Evolutionary conservation across 2,888 invertebrate species (phyloP), one percentile per base, ranked within the genome.

Genomic region (Drosophila percnosoma): DNA sequence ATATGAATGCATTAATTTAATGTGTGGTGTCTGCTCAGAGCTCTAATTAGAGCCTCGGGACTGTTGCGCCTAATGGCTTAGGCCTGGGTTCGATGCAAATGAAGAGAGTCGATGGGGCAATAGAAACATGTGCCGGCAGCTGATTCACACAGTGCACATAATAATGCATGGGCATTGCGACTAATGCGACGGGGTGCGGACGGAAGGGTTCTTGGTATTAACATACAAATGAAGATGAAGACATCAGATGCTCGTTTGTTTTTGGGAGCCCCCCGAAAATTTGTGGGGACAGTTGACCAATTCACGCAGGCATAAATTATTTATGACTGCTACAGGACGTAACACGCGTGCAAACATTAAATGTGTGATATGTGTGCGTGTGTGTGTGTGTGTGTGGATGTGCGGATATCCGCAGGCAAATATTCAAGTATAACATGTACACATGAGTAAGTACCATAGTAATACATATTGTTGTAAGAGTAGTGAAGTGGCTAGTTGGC

Each of bases 241-340:
- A 80, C 77, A 78, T 80, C 52, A 65, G 68, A 51, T 62, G 77
- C 40, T 66, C 48, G 38, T 58, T 71, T 65, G 65, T 59, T 73
- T 59, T 69, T 60, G 58, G 29, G 67, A 60, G 49, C 24, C 29
- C 34, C 42, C 42, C 11, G 11, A 36, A 49, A 66, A 53, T 34
- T 53, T 55, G 51, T 55, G 57, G 55, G 21, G 66, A 55, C 67
- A 71, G 78, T 90, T 86, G 85, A 86, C 85, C 85, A 86, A 90
- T 86, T 89, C 84, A 82, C 80, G 78, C 70, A 75, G 78, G 74
- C 87, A 87, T 87, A 89, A 90, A 87, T 87, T 80, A 87, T 87
- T 90, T 87, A 87, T 90, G 85, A 78, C 80, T 87, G 80, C 90
- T 85, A 64, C 82, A 68, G 58, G 63, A 60, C 66, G 54, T 78